These are phyloP conservation scores for Cassiopea andromeda DNA, from an alignment of 30 jellyfish, hydroid and myxozoan genomes.

Conservation along the genomic window DNA sequence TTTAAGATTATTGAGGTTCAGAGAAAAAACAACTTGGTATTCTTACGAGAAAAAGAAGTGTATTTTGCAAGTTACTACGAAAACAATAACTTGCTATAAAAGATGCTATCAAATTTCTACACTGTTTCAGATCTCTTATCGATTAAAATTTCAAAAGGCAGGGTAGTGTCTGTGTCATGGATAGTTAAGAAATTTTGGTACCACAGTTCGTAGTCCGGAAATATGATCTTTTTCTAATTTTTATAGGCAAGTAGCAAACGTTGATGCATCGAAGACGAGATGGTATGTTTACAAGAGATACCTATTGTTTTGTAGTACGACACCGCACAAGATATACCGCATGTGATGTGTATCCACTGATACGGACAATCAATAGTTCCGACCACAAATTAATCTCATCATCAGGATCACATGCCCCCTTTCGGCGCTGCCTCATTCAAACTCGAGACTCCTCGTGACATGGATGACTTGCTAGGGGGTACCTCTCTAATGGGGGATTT, in stretches of 20 bases:
- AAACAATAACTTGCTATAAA: too few species aligned
- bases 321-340: neutral
- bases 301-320: neutral
- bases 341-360: neutral
- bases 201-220: neutral
- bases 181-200: neutral
- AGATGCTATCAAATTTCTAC: neutral
- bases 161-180: too few species aligned
- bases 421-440: neutral
- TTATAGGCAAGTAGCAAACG: neutral
- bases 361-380: neutral
- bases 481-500: too few species aligned
- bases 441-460: neutral
- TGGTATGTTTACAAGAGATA: too few species aligned
- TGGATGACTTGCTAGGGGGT: too few species aligned
- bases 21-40: too few species aligned
- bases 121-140: neutral
- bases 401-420: neutral
- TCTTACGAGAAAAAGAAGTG: too few species aligned
- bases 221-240: neutral
- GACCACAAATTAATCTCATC: neutral
- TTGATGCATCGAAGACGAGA: too few species aligned
- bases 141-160: neutral
- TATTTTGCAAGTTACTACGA: too few species aligned
- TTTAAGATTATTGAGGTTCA: too few species aligned